These are phyloP conservation scores for Busseola fusca DNA, from an alignment of 2,888 invertebrate species.

Conservation along the genomic window DNA sequence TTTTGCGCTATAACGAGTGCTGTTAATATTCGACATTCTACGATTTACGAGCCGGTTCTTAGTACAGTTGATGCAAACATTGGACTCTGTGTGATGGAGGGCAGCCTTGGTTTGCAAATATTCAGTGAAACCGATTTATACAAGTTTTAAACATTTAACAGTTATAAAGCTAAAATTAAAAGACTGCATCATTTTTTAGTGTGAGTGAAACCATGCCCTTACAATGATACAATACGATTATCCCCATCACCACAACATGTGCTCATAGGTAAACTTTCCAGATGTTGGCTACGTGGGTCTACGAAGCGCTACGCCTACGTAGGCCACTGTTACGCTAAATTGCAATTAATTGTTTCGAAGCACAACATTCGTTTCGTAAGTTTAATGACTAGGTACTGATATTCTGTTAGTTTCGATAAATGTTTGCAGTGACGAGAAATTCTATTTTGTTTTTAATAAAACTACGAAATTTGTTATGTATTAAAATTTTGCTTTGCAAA, in stretches of 20 bases:
- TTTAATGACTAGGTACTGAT: neutral
- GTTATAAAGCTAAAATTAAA: neutral
- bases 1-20: constrained; percentile 15
- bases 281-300: constrained; percentile 5
- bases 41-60: constrained; percentile 29
- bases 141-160: neutral
- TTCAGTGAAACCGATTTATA: neutral
- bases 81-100: constrained; percentile 3
- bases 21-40: constrained; percentile 49
- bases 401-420: neutral
- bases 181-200: neutral
- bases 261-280: neutral
- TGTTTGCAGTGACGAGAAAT: neutral
- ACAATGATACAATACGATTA: neutral
- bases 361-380: neutral
- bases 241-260: too few relatives aligned
- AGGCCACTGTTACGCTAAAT: constrained; percentile 22
- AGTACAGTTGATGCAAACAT: constrained; percentile 30
- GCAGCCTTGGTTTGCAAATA: constrained; percentile 8
- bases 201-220: neutral
- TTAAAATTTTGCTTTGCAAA: neutral
- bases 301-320: constrained; percentile 11
- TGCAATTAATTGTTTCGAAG: neutral
- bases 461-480: neutral
- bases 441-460: neutral